phyloP scores from a whole-genome alignment of 2,888 invertebrate genomes.

The Epiblema foenella region DNA sequence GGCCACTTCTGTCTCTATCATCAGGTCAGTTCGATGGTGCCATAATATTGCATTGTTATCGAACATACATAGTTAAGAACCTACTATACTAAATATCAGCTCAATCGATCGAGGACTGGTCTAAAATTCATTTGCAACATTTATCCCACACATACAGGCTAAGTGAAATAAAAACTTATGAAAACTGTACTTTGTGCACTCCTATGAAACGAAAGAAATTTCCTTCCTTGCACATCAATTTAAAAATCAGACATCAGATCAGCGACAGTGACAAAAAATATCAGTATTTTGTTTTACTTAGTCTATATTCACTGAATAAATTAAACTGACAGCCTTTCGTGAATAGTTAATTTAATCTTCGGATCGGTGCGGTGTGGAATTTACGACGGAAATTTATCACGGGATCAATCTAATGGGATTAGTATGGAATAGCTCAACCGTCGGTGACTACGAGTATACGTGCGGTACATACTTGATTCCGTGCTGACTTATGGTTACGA shows the following conservation, averaged over 20 bases:
- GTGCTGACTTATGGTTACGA: slow-evolving; percentile 1
- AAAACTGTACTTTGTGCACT: neutral
- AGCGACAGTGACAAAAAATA: neutral
- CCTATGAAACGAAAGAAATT: too few species aligned
- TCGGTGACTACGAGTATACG: slow-evolving; percentile 14
- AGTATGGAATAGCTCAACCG: slow-evolving; percentile 34
- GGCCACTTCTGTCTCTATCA: too few species aligned
- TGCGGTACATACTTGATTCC: slow-evolving; percentile 27
- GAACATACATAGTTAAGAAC: too few species aligned
- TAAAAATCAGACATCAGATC: neutral
- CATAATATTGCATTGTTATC: too few species aligned
- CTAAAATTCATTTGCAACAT: too few species aligned
- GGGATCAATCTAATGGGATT: slow-evolving; percentile 43
- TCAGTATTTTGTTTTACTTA: slow-evolving; percentile 13
- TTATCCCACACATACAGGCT: too few species aligned
- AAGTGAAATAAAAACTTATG: too few species aligned
- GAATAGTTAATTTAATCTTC: slow-evolving; percentile 35
- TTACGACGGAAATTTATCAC: slow-evolving; percentile 33
- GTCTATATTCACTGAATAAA: slow-evolving; percentile 10
- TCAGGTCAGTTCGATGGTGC: too few species aligned
- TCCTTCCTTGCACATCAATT: too few species aligned
- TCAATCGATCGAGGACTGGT: too few species aligned
- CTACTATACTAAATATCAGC: too few species aligned
- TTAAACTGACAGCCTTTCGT: slow-evolving; percentile 23
- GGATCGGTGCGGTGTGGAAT: slow-evolving; percentile 38